phyloP scores from a whole-genome alignment of 2,888 invertebrate species.

The Watsonalla binaria region DNA sequence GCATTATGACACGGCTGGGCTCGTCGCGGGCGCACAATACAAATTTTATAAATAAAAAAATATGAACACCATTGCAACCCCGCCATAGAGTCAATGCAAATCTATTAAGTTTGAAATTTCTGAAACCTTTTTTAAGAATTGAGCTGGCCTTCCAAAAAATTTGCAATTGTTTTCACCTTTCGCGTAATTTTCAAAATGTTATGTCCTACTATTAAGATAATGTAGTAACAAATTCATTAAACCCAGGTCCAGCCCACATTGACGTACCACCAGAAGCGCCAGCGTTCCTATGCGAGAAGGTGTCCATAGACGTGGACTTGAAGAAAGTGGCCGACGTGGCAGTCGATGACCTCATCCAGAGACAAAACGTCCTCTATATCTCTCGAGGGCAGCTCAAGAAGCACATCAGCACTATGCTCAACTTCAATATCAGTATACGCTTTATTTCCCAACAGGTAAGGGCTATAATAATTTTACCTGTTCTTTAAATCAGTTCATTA shows the following conservation, averaged over 20 bases:
- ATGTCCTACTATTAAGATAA: no score
- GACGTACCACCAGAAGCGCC: conserved; percentile 86
- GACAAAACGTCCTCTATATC: conserved; percentile 91
- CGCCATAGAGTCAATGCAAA: no score
- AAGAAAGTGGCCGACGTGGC: conserved; percentile 94
- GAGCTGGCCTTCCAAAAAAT: no score
- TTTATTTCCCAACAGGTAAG: conserved; percentile 93
- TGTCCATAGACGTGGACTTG: conserved; percentile 92
- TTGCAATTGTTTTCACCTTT: no score
- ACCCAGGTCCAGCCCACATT: conserved; percentile 43
- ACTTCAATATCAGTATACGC: conserved; percentile 91
- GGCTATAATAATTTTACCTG: background rate
- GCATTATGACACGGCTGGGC: conserved; percentile 87
- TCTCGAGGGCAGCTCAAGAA: conserved; percentile 92
- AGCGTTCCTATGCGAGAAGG: conserved; percentile 94
- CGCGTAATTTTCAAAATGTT: no score
- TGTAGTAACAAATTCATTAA: no score
- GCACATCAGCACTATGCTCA: conserved; percentile 94
- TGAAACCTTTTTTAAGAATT: no score
- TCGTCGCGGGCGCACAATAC: no score
- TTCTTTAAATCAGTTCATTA: background rate
- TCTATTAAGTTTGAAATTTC: no score
- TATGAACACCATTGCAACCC: no score
- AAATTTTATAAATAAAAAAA: no score
- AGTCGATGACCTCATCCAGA: conserved; percentile 89